phyloP scores from a whole-genome alignment of 2,797 vertebrate genomes.

The Poeciliopsis turneri region DNA sequence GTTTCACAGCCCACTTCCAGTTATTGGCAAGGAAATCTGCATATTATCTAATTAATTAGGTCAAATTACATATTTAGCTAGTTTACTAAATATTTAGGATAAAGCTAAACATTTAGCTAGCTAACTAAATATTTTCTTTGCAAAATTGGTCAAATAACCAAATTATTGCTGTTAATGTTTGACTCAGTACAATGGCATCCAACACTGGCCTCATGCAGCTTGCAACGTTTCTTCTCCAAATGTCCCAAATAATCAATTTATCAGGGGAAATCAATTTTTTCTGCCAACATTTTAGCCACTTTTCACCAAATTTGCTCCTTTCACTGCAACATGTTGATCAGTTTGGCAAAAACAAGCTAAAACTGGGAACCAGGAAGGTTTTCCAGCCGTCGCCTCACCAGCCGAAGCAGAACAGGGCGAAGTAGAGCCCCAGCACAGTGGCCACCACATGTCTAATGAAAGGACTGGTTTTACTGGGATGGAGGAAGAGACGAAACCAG shows the following conservation, averaged over 20 bases:
- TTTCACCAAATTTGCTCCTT: not conserved
- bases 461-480: slow-evolving; percentile 92
- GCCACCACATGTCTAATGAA: slow-evolving; percentile 92
- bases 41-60: too few species aligned
- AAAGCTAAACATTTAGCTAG: too few species aligned
- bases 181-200: too few species aligned
- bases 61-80: too few species aligned
- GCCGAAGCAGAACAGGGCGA: slow-evolving; percentile 97
- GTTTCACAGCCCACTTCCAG: too few species aligned
- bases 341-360: not conserved
- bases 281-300: not conserved
- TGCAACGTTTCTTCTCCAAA: not conserved
- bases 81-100: too few species aligned
- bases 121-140: too few species aligned
- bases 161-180: too few species aligned
- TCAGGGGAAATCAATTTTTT: not conserved
- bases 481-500: slow-evolving; percentile 94
- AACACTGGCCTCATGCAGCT: too few species aligned
- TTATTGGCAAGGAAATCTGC: too few species aligned
- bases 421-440: slow-evolving; percentile 92
- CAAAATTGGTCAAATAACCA: too few species aligned
- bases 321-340: not conserved
- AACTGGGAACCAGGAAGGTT: not conserved
- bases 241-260: not conserved
- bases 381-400: slow-evolving; percentile 81